Evolutionary conservation across 2,888 invertebrate species (phyloP).

Genomic region (Papilio gigon): DNA sequence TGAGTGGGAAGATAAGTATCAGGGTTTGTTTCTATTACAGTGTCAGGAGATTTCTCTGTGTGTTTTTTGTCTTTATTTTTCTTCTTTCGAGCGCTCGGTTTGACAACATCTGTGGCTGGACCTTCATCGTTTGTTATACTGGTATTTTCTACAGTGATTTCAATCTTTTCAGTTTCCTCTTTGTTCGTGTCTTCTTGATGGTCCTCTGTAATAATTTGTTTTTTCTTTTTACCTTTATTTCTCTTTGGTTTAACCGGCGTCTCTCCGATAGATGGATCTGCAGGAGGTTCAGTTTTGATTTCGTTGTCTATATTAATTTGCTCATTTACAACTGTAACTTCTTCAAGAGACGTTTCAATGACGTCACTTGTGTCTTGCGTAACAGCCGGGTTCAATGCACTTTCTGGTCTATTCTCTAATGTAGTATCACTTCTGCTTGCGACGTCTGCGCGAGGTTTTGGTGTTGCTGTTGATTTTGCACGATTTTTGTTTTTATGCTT

Average conservation of each 20-base stretch:
- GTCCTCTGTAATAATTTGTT: conserved; percentile 52
- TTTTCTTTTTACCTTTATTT: conserved; percentile 74
- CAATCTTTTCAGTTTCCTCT: conserved; percentile 41
- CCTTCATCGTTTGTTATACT: conserved; percentile 24
- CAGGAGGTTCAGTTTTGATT: neutral
- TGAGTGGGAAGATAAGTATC: conserved; percentile 16
- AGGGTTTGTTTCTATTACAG: conserved; percentile 39
- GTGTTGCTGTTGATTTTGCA: conserved; percentile 51
- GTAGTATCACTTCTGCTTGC: conserved; percentile 38
- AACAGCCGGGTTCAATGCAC: conserved; percentile 32
- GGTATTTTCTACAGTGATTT: conserved; percentile 41
- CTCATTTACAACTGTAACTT: conserved; percentile 28
- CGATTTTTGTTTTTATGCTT: conserved; percentile 72
- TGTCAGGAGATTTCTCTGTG: conserved; percentile 41
- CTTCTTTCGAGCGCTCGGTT: conserved; percentile 66
- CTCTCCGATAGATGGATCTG: conserved; percentile 43
- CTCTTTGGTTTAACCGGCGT: conserved; percentile 77
- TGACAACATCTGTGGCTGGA: conserved; percentile 39
- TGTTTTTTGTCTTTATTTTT: conserved; percentile 68
- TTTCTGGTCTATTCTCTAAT: neutral
- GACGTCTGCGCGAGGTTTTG: conserved; percentile 37
- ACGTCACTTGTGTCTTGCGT: neutral
- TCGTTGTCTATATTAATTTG: conserved; percentile 28
- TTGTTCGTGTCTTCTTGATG: conserved; percentile 45
- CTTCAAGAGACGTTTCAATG: neutral